Conservation (phyloP, 2,888 invertebrate species). For the Labia minor region DNA sequence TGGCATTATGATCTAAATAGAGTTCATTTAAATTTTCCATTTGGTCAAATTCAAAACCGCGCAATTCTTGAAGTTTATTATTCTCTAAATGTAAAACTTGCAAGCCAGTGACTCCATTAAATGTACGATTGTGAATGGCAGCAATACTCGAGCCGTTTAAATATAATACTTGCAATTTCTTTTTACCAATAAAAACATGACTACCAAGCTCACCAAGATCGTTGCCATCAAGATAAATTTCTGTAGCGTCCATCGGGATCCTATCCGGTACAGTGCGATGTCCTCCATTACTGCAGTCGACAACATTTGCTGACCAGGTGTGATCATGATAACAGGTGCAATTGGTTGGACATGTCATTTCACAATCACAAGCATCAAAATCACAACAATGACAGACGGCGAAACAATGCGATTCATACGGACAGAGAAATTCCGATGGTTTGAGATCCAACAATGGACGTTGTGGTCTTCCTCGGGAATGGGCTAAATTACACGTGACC, state of each 20-base stretch:
- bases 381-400: slow-evolving; percentile 81
- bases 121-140: slow-evolving; percentile 67
- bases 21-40: slow-evolving; percentile 61
- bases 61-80: slow-evolving; percentile 57
- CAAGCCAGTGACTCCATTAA: slow-evolving; percentile 65
- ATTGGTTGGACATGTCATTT: slow-evolving; percentile 78
- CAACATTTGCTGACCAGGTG: slow-evolving; percentile 73
- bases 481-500: slow-evolving; percentile 64
- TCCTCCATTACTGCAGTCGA: slow-evolving; percentile 66
- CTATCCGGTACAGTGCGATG: slow-evolving; percentile 64
- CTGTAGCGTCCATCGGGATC: slow-evolving; percentile 82
- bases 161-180: slow-evolving; percentile 64
- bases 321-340: slow-evolving; percentile 82
- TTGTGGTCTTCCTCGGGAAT: slow-evolving; percentile 32
- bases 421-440: slow-evolving; percentile 68
- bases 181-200: slow-evolving; percentile 79
- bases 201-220: slow-evolving; percentile 65
- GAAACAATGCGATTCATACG: slow-evolving; percentile 73
- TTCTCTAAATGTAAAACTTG: slow-evolving; percentile 66
- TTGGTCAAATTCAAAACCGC: slow-evolving; percentile 69
- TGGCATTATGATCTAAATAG: slow-evolving; percentile 64
- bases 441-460: slow-evolving; percentile 54
- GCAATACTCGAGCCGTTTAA: slow-evolving; percentile 68
- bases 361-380: slow-evolving; percentile 82
- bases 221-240: slow-evolving; percentile 76